Evolutionary conservation across 2,797 vertebrate genomes (phyloP).

Genomic region (Rhabdomys pumilio): DNA sequence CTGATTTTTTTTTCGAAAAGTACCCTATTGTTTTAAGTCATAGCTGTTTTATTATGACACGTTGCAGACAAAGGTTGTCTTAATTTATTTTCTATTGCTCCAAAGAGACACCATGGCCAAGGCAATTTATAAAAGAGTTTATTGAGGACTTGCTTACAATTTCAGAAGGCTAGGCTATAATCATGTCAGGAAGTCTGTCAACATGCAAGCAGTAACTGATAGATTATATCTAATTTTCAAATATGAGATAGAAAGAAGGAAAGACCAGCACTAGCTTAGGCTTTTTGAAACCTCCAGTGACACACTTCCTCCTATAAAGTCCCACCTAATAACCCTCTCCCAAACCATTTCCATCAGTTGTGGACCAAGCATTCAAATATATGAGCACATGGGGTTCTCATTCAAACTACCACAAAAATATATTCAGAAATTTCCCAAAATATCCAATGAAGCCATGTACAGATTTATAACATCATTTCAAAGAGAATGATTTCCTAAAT

Average conservation of each 20-base stretch:
- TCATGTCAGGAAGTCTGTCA: background rate
- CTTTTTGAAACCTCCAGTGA: background rate
- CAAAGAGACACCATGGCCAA: background rate
- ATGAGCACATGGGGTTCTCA: background rate
- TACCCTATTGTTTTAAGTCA: background rate
- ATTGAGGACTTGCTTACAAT: background rate
- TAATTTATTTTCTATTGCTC: background rate
- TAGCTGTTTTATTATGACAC: background rate
- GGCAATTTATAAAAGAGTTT: background rate
- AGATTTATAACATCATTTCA: background rate
- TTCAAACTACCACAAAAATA: background rate
- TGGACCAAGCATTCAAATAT: background rate
- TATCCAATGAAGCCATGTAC: background rate
- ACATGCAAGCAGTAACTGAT: background rate
- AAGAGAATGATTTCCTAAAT: background rate
- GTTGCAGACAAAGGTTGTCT: background rate
- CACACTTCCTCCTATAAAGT: background rate
- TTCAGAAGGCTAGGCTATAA: background rate
- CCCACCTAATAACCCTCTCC: too few relatives aligned
- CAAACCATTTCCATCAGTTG: background rate
- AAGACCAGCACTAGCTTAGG: background rate
- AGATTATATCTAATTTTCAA: background rate
- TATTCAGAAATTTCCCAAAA: constrained; percentile 13
- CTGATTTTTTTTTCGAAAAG: background rate
- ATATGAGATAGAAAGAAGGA: background rate